These are phyloP conservation scores for Eutrigla gurnardus DNA, from an alignment of 2,797 vertebrate species.

Conservation along the genomic window DNA sequence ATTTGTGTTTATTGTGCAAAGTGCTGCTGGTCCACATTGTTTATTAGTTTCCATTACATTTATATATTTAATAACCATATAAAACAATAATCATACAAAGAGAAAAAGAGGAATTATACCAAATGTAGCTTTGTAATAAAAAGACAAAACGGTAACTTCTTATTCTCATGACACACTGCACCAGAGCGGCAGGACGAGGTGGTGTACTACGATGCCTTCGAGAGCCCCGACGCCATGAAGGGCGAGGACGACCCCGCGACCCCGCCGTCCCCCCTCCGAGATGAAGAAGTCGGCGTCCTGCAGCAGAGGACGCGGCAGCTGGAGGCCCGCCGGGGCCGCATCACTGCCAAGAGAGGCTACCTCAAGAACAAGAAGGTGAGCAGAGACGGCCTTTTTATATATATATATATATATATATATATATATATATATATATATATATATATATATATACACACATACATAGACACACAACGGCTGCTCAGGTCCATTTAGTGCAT, in stretches of 20 bases:
- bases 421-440: too few species aligned
- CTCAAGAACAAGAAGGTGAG: conserved; percentile 98
- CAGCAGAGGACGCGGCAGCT: conserved; percentile 94
- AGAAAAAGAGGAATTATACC: too few species aligned
- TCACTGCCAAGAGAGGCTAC: conserved; percentile 98
- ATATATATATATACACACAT: too few species aligned
- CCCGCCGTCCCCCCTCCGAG: conserved; percentile 84
- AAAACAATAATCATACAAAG: too few species aligned
- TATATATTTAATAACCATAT: too few species aligned
- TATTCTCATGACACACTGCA: conserved; percentile 11
- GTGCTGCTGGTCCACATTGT: too few species aligned
- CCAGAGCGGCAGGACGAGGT: conserved; percentile 97
- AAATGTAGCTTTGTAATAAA: too few species aligned
- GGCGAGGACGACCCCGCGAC: conserved; percentile 84
- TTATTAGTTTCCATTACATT: too few species aligned
- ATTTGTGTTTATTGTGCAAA: too few species aligned
- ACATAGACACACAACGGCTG: not conserved
- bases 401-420: too few species aligned
- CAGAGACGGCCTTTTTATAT: not conserved
- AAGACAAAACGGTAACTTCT: not conserved
- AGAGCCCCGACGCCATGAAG: conserved; percentile 97
- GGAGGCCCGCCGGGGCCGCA: conserved; percentile 94
- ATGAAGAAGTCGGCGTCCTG: conserved; percentile 88
- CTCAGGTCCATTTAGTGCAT: not conserved
- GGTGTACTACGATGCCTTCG: conserved; percentile 96